Conservation (phyloP, 2,888 invertebrate genomes). For the Drosophila suboccidentalis region DNA sequence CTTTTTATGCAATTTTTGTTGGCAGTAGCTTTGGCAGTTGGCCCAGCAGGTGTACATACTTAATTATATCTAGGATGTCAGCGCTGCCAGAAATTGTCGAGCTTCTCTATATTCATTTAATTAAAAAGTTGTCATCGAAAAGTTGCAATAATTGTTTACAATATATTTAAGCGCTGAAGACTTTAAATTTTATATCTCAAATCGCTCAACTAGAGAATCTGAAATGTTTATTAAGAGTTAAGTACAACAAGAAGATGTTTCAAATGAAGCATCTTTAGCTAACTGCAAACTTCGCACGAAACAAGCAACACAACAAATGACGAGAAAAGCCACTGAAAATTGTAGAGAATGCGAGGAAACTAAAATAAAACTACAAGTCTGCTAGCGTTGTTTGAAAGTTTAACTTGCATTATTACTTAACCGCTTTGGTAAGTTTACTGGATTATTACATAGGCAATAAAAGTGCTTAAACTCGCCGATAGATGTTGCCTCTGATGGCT, state of each 20-base stretch:
- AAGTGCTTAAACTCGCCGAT: slow-evolving; percentile 83
- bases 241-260: background rate
- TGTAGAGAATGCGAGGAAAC: slow-evolving; percentile 53
- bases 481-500: slow-evolving; percentile 65
- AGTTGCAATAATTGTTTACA: background rate
- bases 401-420: slow-evolving; percentile 77
- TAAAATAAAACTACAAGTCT: slow-evolving; percentile 1
- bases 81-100: background rate
- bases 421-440: slow-evolving; percentile 83
- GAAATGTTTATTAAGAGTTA: background rate
- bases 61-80: background rate
- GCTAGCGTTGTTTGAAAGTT: slow-evolving; percentile 41
- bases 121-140: slow-evolving; percentile 14
- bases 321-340: slow-evolving; percentile 47
- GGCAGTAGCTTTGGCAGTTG: slow-evolving; percentile 1
- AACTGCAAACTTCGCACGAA: slow-evolving; percentile 45
- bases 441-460: slow-evolving; percentile 84
- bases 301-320: slow-evolving; percentile 35
- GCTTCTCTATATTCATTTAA: background rate
- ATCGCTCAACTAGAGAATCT: background rate
- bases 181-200: background rate
- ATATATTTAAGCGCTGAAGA: background rate
- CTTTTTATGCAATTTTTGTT: slow-evolving; percentile 9
- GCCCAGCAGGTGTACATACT: slow-evolving; percentile 9
- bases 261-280: background rate